Conservation (phyloP, 2,888 invertebrate genomes). For the Nemoura dubitans region DNA sequence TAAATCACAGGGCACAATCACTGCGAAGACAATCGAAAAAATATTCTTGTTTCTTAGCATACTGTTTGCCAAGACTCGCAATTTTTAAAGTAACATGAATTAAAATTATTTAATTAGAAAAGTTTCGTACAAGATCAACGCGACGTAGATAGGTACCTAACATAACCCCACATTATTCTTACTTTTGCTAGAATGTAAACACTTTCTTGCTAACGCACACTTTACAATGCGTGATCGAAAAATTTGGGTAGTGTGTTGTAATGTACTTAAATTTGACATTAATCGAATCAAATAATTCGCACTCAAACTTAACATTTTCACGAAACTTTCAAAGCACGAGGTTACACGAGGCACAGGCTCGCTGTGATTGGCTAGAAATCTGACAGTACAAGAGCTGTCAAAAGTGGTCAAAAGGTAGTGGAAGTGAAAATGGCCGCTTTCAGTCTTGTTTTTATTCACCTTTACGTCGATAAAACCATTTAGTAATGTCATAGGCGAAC, state of each 20-base stretch:
- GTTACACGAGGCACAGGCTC: neutral
- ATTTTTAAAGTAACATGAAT: too few relatives aligned
- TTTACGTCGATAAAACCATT: neutral
- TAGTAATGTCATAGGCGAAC: neutral
- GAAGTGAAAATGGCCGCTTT: neutral
- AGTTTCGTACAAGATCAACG: too few relatives aligned
- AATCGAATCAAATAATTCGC: slow-evolving; percentile 1
- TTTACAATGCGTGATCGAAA: neutral
- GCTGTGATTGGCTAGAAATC: neutral
- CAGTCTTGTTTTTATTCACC: slow-evolving; percentile 3
- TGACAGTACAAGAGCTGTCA: slow-evolving; percentile 14
- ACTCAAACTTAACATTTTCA: neutral
- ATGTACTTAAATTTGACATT: neutral
- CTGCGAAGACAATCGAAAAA: too few relatives aligned
- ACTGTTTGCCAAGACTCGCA: too few relatives aligned
- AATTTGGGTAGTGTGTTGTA: neutral
- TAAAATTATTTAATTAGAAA: too few relatives aligned
- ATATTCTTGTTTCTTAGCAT: too few relatives aligned
- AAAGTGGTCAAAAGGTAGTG: neutral
- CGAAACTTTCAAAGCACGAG: neutral
- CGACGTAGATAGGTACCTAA: neutral
- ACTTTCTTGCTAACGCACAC: neutral
- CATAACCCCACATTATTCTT: slow-evolving; percentile 31
- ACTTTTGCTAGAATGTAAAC: slow-evolving; percentile 24
- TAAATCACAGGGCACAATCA: too few relatives aligned